phyloP scores from a whole-genome alignment of 2,888 invertebrate genomes.

The Monopis laevigella region DNA sequence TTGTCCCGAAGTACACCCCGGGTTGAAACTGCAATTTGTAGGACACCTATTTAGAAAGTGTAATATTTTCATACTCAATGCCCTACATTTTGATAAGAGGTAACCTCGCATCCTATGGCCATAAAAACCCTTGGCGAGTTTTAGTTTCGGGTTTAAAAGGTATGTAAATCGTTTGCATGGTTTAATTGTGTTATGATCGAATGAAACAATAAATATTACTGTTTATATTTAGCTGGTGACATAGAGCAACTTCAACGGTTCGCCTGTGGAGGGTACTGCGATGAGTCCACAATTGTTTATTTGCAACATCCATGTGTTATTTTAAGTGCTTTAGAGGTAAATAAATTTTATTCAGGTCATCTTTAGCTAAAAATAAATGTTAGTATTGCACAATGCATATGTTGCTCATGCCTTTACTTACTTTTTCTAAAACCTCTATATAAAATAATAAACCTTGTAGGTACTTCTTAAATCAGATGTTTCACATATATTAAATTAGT shows the following conservation, averaged over 20 bases:
- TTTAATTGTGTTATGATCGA: not conserved
- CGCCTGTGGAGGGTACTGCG: conserved; percentile 84
- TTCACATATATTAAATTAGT: too few species aligned
- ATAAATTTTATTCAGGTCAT: too few species aligned
- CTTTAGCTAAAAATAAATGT: too few species aligned
- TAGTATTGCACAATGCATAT: too few species aligned
- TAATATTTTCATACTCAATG: conserved; percentile 64
- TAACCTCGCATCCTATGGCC: conserved; percentile 87
- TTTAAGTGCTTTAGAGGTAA: conserved; percentile 82
- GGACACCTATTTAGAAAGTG: too few species aligned
- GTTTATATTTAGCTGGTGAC: conserved; percentile 74
- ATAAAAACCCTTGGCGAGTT: conserved; percentile 88
- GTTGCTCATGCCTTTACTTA: too few species aligned
- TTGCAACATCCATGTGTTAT: conserved; percentile 89
- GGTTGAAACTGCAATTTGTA: too few species aligned
- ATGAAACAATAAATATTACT: not conserved
- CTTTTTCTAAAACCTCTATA: too few species aligned
- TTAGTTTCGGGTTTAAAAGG: conserved; percentile 88
- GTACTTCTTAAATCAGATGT: too few species aligned
- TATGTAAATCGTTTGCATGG: conserved; percentile 36
- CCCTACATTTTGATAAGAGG: conserved; percentile 92
- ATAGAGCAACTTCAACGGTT: conserved; percentile 85
- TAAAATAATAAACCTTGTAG: too few species aligned
- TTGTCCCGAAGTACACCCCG: too few species aligned
- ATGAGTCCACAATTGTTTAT: conserved; percentile 87